Percentiles rank a stretch among this genome's conserved stretches.
Conservation (phyloP, 2,888 invertebrate genomes). For the Amiota communis region DNA sequence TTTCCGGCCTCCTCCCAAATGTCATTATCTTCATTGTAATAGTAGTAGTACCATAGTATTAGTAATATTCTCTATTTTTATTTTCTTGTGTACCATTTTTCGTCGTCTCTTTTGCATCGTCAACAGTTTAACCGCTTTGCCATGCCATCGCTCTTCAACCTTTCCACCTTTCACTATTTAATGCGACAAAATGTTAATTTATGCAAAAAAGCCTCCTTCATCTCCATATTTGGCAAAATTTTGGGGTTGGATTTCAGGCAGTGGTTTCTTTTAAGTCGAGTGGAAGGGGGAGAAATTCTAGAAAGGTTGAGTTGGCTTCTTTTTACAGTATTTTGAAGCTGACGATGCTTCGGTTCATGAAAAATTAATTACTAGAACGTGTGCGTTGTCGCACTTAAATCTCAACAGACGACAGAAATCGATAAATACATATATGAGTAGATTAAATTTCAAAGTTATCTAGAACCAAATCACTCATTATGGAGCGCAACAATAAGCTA, state of each 20-base stretch:
- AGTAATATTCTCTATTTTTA: too few relatives aligned
- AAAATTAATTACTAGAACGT: constrained; percentile 25
- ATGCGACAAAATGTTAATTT: constrained; percentile 27
- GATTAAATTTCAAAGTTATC: too few relatives aligned
- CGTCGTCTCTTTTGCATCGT: not conserved
- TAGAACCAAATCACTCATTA: too few relatives aligned
- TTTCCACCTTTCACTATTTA: constrained; percentile 5
- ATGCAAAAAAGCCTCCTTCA: constrained; percentile 21
- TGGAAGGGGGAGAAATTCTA: too few relatives aligned
- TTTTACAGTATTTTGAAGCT: too few relatives aligned
- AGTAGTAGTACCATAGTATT: too few relatives aligned
- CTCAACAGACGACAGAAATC: constrained; percentile 15
- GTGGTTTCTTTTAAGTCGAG: not conserved
- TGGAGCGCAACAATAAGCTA: too few relatives aligned
- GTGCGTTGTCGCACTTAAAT: not conserved
- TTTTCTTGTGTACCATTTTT: not conserved
- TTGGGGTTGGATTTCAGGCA: not conserved
- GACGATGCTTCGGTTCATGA: not conserved
- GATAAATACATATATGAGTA: constrained; percentile 13
- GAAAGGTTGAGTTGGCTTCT: too few relatives aligned
- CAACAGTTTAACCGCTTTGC: not conserved
- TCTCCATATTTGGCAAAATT: not conserved
- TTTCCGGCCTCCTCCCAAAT: not conserved
- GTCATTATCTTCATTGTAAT: not conserved
- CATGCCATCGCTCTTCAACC: not conserved